These are phyloP conservation scores for Isichthys henryi DNA, from an alignment of 2,113 vertebrate species.

Conservation along the genomic window DNA sequence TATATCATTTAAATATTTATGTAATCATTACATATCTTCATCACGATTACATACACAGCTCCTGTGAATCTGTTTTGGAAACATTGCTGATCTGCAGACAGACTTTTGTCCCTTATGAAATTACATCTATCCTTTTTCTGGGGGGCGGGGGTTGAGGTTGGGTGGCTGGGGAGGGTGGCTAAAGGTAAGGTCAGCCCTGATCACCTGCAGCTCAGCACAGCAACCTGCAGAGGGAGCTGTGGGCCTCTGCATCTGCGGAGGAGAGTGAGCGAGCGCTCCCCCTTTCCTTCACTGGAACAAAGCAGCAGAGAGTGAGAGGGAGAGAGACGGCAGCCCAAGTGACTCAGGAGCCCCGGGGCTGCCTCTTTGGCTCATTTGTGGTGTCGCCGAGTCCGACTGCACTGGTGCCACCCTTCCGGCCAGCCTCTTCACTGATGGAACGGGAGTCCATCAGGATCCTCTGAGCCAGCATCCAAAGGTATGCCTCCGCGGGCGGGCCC, in stretches of 20 bases:
- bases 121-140: background rate
- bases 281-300: constrained; percentile 14
- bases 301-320: constrained; percentile 28
- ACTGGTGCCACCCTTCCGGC: constrained; percentile 46
- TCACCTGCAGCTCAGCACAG: background rate
- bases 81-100: background rate
- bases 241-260: constrained; percentile 48
- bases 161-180: background rate
- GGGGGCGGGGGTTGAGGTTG: background rate
- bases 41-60: background rate
- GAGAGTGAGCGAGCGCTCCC: constrained; percentile 2
- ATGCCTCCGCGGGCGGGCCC: too few relatives aligned
- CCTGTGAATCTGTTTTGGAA: background rate
- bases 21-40: background rate
- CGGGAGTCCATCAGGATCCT: constrained; percentile 44
- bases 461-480: constrained; percentile 44
- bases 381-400: constrained; percentile 47
- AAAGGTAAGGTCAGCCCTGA: background rate
- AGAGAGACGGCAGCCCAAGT: constrained; percentile 50
- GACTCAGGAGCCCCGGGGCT: constrained; percentile 56
- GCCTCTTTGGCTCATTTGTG: constrained; percentile 47
- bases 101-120: background rate
- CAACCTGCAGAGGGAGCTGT: constrained; percentile 72
- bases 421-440: constrained; percentile 30
- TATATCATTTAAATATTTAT: background rate